phyloP scores from a whole-genome alignment of 2,113 vertebrate species.

The Hyla sarda region DNA sequence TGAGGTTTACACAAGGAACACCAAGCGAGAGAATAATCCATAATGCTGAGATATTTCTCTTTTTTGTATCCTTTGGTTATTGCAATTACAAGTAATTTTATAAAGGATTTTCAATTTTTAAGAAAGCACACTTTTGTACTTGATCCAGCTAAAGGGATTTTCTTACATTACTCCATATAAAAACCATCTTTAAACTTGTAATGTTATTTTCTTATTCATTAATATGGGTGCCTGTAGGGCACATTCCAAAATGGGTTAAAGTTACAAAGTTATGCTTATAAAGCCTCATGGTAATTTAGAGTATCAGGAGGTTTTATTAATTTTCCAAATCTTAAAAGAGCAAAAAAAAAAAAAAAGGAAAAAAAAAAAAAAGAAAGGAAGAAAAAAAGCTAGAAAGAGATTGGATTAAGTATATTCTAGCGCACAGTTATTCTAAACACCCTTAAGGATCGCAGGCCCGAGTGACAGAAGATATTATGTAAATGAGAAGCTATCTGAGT shows the following conservation, averaged over 20 bases:
- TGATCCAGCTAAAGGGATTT: constrained; percentile 99
- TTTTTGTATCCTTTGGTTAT: constrained; percentile 84
- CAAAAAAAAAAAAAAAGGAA: constrained; percentile 64
- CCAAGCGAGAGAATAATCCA: constrained; percentile 72
- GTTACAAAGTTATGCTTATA: constrained; percentile 99
- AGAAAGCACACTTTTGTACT: constrained; percentile 99
- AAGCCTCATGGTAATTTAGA: constrained; percentile 96
- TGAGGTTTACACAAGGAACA: constrained; percentile 50
- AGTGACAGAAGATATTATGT: constrained; percentile 99
- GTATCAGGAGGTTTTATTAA: constrained; percentile 97
- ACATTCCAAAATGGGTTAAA: constrained; percentile 99
- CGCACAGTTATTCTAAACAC: constrained; percentile 96
- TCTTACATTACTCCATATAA: constrained; percentile 99
- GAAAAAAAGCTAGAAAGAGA: constrained; percentile 90
- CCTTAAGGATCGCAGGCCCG: constrained; percentile 91
- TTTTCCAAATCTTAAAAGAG: constrained; percentile 98
- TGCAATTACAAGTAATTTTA: constrained; percentile 89
- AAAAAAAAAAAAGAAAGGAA: constrained; percentile 76
- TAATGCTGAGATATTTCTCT: constrained; percentile 78
- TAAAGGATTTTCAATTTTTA: constrained; percentile 90
- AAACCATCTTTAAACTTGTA: constrained; percentile 99
- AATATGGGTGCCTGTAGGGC: constrained; percentile 98
- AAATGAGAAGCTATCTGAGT: constrained; percentile 87
- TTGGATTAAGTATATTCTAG: constrained; percentile 99
- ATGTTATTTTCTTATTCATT: constrained; percentile 99